phyloP scores from a whole-genome alignment of 2,888 invertebrate genomes.

The Andricus quercusramuli region DNA sequence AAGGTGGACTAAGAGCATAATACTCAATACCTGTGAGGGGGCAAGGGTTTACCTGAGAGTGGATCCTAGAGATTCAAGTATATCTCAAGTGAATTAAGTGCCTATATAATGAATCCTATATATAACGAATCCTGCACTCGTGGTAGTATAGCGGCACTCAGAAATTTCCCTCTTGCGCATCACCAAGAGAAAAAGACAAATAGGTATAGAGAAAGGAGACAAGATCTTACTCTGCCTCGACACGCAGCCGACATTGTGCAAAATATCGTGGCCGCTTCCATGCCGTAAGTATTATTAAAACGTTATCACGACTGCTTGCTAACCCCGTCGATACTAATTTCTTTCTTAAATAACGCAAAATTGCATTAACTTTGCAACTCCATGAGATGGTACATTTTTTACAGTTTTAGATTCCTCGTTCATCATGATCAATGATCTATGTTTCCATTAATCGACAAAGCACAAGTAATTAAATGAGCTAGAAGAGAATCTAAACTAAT shows the following conservation, averaged over 20 bases:
- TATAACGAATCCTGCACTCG: background rate
- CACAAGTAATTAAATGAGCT: background rate
- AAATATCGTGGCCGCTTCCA: constrained; percentile 65
- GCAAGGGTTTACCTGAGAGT: constrained; percentile 16
- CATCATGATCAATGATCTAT: background rate
- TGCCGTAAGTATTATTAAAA: constrained; percentile 74
- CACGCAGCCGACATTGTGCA: constrained; percentile 58
- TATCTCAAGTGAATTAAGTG: constrained; percentile 50
- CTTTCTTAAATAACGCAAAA: constrained; percentile 75
- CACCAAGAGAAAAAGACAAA: constrained; percentile 41
- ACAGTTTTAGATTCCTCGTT: background rate
- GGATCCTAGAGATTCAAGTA: constrained; percentile 27
- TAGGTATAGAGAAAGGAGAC: constrained; percentile 48
- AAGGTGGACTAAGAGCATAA: background rate
- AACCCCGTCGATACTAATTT: constrained; percentile 74
- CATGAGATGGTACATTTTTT: background rate
- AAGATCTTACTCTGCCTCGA: constrained; percentile 56
- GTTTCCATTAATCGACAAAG: background rate
- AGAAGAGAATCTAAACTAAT: background rate
- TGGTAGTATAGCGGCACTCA: background rate
- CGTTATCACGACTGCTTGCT: constrained; percentile 72
- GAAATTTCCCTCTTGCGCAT: constrained; percentile 38
- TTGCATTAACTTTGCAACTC: constrained; percentile 64
- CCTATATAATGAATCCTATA: constrained; percentile 21
- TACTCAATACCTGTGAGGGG: background rate